Evolutionary conservation across 2,113 vertebrate species (phyloP).

Genomic region (Ursus arctos): DNA sequence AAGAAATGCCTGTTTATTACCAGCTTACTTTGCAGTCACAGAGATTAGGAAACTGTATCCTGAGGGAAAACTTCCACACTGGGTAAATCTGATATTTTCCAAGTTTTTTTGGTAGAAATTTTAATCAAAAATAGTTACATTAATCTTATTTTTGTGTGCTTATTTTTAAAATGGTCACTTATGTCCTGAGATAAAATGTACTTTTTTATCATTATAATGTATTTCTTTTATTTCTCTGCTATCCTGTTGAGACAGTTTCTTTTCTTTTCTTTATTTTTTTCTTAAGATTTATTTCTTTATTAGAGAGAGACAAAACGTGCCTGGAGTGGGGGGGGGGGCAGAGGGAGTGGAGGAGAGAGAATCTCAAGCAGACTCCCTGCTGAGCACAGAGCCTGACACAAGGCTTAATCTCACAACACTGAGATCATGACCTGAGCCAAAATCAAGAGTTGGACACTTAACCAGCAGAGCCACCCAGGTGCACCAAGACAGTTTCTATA

Average conservation of each 20-base stretch:
- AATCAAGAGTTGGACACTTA: background rate
- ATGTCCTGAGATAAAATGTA: background rate
- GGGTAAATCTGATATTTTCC: conserved; percentile 89
- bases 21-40: conserved; percentile 98
- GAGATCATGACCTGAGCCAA: background rate
- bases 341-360: background rate
- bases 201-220: background rate
- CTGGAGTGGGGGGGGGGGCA: background rate
- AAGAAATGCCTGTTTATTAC: conserved; percentile 97
- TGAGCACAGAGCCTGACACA: background rate
- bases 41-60: conserved; percentile 99
- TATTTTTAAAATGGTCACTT: conserved; percentile 15
- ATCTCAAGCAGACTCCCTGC: background rate
- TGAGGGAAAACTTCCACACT: conserved; percentile 97
- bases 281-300: background rate
- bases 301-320: background rate
- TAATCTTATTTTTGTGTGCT: background rate
- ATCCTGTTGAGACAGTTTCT: conserved; percentile 27
- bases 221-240: conserved; percentile 17
- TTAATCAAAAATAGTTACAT: background rate
- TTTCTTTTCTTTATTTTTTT: background rate
- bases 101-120: conserved; percentile 20
- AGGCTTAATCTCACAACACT: background rate
- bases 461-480: background rate
- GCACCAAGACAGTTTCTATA: conserved; percentile 22